These are phyloP conservation scores for Gymnocypris eckloni DNA, from an alignment of 2,797 vertebrate species.

Conservation along the genomic window DNA sequence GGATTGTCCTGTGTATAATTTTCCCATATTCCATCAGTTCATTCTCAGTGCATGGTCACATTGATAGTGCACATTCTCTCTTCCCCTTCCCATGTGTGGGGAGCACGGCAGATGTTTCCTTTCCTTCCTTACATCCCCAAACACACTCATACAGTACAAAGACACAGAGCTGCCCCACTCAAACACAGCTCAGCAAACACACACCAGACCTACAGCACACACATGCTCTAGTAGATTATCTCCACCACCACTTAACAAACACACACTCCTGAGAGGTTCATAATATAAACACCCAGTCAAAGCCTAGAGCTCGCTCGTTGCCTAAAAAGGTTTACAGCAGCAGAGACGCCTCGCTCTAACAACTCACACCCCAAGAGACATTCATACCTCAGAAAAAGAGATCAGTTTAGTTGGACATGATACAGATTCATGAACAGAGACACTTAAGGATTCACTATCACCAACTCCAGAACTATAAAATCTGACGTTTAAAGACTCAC, in stretches of 20 bases:
- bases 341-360: constrained; percentile 58
- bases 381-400: constrained; percentile 51
- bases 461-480: background rate
- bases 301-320: constrained; percentile 48
- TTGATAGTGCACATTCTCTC: constrained; percentile 17
- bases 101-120: constrained; percentile 62
- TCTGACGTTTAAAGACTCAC: background rate
- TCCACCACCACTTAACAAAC: constrained; percentile 68
- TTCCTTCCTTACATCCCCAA: constrained; percentile 43
- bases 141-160: constrained; percentile 20
- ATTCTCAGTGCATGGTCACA: constrained; percentile 36
- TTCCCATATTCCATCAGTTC: background rate
- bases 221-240: constrained; percentile 55
- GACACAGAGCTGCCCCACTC: constrained; percentile 5
- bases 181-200: constrained; percentile 31
- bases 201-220: constrained; percentile 34
- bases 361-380: constrained; percentile 59
- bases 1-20: constrained; percentile 19
- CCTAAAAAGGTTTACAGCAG: constrained; percentile 74
- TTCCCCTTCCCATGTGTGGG: constrained; percentile 23
- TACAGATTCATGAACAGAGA: constrained; percentile 10
- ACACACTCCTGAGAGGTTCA: constrained; percentile 61
- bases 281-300: constrained; percentile 71
- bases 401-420: constrained; percentile 3
- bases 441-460: background rate